A percentile compares a stretch with the other conserved stretches of the same genome.
These are phyloP conservation scores for Chaenogobius annularis DNA, from an alignment of 2,113 vertebrate genomes.

Conservation along the genomic window DNA sequence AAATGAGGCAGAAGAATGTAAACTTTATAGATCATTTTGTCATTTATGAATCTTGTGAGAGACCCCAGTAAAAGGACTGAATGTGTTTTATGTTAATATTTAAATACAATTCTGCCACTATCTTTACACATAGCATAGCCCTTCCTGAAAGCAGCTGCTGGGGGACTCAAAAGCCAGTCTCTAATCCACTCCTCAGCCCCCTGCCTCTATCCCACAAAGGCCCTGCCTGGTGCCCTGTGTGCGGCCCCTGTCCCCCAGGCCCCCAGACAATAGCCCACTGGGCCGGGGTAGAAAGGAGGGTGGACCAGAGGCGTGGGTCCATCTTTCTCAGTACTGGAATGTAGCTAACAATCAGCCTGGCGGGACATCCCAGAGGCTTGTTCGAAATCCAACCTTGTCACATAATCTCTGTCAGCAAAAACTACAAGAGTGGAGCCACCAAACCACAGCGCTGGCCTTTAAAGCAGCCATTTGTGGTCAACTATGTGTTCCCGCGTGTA, in stretches of 20 bases:
- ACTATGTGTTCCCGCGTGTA: constrained; percentile 11
- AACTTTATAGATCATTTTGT: background rate
- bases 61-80: background rate
- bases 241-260: constrained; percentile 56
- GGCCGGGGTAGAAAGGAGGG: constrained; percentile 40
- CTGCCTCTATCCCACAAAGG: constrained; percentile 54
- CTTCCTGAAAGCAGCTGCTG: constrained; percentile 58
- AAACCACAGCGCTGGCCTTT: constrained; percentile 46
- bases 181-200: constrained; percentile 33
- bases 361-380: constrained; percentile 44
- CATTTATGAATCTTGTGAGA: background rate
- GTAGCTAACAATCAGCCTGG: constrained; percentile 64
- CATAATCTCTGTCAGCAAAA: constrained; percentile 51
- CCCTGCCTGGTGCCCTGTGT: constrained; percentile 62
- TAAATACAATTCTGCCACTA: background rate
- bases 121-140: constrained; percentile 38
- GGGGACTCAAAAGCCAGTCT: constrained; percentile 62
- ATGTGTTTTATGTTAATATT: background rate
- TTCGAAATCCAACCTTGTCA: constrained; percentile 47
- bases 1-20: constrained; percentile 24
- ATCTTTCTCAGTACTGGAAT: constrained; percentile 69
- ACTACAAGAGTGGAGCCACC: constrained; percentile 20
- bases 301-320: constrained; percentile 43
- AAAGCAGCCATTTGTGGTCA: constrained; percentile 31
- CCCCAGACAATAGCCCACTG: constrained; percentile 60